Percentiles rank a stretch among this genome's conserved stretches.
Evolutionary conservation across 2,888 invertebrate genomes (phyloP).

Genomic region (Tyria jacobaeae): DNA sequence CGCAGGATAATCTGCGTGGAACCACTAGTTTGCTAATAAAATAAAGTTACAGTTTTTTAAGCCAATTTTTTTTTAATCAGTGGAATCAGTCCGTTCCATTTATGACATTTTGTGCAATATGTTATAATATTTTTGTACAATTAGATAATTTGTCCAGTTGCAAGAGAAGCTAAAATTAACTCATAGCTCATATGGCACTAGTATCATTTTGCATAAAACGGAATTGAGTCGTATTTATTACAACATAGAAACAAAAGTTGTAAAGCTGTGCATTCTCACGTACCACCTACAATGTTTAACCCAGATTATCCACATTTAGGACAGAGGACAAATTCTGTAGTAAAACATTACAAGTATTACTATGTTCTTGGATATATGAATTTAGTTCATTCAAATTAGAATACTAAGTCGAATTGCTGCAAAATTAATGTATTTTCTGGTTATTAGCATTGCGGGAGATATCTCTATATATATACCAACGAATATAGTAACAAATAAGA

Average conservation of each 20-base stretch:
- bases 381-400: neutral
- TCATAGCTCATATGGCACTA: neutral
- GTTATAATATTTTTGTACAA: neutral
- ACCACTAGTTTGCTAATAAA: no score
- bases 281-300: neutral
- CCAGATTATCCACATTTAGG: neutral
- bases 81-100: neutral
- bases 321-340: neutral
- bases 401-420: no score
- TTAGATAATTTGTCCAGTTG: neutral
- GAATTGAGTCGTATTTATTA: neutral
- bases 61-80: no score
- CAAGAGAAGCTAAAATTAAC: slow-evolving; percentile 1
- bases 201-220: neutral
- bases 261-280: neutral
- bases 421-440: no score
- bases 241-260: neutral
- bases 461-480: no score
- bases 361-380: neutral
- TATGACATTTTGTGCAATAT: neutral
- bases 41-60: no score
- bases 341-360: neutral
- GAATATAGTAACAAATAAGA: no score
- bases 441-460: no score
- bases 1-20: no score